phyloP scores from a whole-genome alignment of 2,888 invertebrate species.

The Cantharis lateralis region DNA sequence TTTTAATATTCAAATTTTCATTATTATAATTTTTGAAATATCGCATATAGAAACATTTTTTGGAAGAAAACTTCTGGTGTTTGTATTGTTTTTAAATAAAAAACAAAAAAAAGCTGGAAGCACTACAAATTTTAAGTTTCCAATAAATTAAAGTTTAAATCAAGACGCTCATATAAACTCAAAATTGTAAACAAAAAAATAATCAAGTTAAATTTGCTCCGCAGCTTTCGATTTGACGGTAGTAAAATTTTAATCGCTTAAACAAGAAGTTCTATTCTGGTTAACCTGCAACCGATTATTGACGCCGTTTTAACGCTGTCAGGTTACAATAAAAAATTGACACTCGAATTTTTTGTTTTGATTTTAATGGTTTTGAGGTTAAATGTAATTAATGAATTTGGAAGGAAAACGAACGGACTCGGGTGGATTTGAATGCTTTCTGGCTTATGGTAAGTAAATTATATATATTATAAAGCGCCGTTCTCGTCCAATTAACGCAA shows the following conservation, averaged over 20 bases:
- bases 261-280: background rate
- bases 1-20: too few species aligned
- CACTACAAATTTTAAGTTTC: too few species aligned
- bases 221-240: background rate
- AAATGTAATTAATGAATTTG: slow-evolving; percentile 60
- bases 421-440: slow-evolving; percentile 71
- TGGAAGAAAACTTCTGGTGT: too few species aligned
- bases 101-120: too few species aligned
- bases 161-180: background rate
- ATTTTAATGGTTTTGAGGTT: background rate
- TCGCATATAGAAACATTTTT: too few species aligned
- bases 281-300: background rate
- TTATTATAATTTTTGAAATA: too few species aligned
- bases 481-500: too few species aligned
- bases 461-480: too few species aligned
- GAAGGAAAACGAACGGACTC: slow-evolving; percentile 69
- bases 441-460: slow-evolving; percentile 72
- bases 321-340: background rate
- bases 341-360: background rate
- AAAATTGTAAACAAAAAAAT: background rate
- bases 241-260: background rate
- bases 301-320: background rate
- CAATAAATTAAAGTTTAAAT: background rate
- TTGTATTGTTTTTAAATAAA: too few species aligned
- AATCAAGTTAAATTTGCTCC: background rate